Evolutionary conservation across 2,888 invertebrate genomes (phyloP), one percentile per base, ranked within the genome.

Genomic region (Athetis lepigone): DNA sequence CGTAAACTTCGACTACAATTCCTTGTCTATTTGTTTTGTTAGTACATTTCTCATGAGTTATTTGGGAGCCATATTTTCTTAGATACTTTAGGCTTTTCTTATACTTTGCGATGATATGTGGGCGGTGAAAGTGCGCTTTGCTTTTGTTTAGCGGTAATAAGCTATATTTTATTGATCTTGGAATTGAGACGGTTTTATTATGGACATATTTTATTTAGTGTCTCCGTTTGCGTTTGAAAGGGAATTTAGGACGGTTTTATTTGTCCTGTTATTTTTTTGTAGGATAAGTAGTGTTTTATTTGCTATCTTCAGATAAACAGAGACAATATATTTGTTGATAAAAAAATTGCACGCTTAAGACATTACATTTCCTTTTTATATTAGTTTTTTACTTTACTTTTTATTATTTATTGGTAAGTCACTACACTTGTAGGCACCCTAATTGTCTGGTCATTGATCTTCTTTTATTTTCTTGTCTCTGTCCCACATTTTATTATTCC

Each of bases 21-120:
- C 63, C 46, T 54, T 46, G 71, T 75, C 54, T 72, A 52, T 76
- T 69, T 73, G 70, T 79, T 76, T 68, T 63, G 50, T 52, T 58
- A 36, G 40, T 39, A 64, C 29, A 43, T 46, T 52, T 39, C 43
- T 40, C 36, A 37, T 52, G 51, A 43, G 36, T 74, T 62, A 62
- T 75, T 50, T 23, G 13, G 11, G 0, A 8, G 13, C 60, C 45
- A 60, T 74, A 75, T 69, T 60, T 58, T 51, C 16, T 51, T 51
- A 27, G 7, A 27, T 40, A 54, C 43, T 60, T 74, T 54, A 19
- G 37, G 39, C 39, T 39, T 39, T 45, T 13, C 39, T 51, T 19
- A 13, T 33, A 42, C 19, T 42, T 47, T 18, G 8, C 0, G n/a
- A 60, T 65, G 29, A 63, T 70, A 43, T 70, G 62, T 70, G 36